Base-by-base conservation (phyloP, 2,888 invertebrate species). In the Synanthedon myopaeformis region DNA sequence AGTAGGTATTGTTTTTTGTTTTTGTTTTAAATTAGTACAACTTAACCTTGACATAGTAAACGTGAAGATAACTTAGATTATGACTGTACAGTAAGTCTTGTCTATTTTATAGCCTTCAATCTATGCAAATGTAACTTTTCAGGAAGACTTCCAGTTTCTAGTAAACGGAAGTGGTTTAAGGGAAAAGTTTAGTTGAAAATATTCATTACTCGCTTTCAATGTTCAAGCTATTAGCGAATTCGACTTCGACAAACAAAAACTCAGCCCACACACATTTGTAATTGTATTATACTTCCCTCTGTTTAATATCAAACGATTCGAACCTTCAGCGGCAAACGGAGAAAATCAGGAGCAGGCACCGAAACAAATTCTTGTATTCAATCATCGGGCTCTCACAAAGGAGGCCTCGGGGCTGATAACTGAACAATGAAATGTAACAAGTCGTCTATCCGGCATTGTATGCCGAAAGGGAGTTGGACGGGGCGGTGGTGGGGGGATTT, bases 351-450 rank as follows among this genome's bases (percentile, higher is more conserved):
- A 76, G 79, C 84, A 82, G 82, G 78, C 79, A 70, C 74, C 77
- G 73, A 83, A 87, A 87, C 87, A 87, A 87, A 87, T 87, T 84
- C 83, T 78, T 76, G 78, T 84, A 86, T 85, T 87, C 87, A 87
- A 87, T 87, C 87, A 87, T 87, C 86, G 67, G 71, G 76, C 74
- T 70, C 74, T 72, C 82, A 86, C 86, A 86, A 87, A 74, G 35
- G 35, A 35, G 86, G 83, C 83, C 73, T 67, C 70, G 72, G 76
- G 67, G 49, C 84, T 86, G 87, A 87, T 87, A 87, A 83, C 86
- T 83, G 86, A 85, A 87, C 87, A 87, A 86, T 87, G 87, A 85
- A 86, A 86, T 84, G 87, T 86, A 86, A 86, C 86, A 83, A 87
- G 86, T 85, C 86, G 85, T 85, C 82, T 80, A 80, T 83, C 78